A percentile compares a stretch with the other conserved stretches of the same genome.
Conservation (phyloP, 2,113 vertebrate genomes). For the Trogon melanurus region DNA sequence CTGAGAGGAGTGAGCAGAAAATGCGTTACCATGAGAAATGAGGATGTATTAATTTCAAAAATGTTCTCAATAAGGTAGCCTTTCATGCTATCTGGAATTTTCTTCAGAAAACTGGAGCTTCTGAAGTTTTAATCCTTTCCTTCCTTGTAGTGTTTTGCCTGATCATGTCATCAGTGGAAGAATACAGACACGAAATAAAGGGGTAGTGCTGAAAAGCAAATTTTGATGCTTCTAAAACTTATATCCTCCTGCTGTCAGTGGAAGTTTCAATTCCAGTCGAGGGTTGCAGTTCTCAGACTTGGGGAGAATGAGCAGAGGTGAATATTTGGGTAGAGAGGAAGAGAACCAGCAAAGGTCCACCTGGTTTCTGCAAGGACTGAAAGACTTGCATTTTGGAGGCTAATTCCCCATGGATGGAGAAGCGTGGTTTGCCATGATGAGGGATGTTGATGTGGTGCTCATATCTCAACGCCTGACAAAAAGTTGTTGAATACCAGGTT, state of each 20-base stretch:
- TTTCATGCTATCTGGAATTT: not conserved
- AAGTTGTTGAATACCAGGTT: not conserved
- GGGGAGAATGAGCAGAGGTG: not conserved
- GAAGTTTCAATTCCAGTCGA: not conserved
- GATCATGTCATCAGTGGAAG: not conserved
- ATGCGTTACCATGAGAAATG: not conserved
- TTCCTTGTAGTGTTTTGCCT: not conserved
- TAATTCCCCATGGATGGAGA: not conserved
- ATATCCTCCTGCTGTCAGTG: not conserved
- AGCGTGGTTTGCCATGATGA: not conserved
- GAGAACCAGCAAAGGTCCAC: not conserved
- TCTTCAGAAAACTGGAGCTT: not conserved
- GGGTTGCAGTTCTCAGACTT: not conserved
- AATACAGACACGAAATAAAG: not conserved
- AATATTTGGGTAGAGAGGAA: not conserved
- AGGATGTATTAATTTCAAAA: not conserved
- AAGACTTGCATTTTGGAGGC: not conserved
- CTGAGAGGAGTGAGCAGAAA: not conserved
- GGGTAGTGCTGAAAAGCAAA: not conserved
- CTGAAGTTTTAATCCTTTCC: not conserved
- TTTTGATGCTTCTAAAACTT: not conserved
- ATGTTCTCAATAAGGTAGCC: not conserved
- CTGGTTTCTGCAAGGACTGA: not conserved
- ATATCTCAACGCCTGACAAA: not conserved
- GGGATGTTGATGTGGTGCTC: not conserved